Evolutionary conservation across 2,113 vertebrate genomes (phyloP), one percentile per base, ranked within the genome.

Genomic region (Boleophthalmus pectinirostris): DNA sequence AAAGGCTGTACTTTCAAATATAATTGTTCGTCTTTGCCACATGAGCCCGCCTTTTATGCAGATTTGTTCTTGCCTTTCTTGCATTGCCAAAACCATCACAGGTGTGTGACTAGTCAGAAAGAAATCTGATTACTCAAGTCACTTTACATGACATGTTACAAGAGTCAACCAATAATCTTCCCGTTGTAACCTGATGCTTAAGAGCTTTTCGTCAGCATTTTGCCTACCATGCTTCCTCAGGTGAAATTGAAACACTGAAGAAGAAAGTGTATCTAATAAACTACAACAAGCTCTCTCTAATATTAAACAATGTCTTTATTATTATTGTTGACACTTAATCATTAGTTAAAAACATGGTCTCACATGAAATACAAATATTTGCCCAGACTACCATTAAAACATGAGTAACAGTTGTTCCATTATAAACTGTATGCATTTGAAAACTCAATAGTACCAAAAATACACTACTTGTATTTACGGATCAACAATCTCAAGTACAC

Each of bases 271-370:
- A 3, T 24, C 11, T 15, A 24, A 58, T 25, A 25, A 58, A 58
- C 54, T 23, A 12, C 21, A 57, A 24, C 13, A 13, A 64, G 18
- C 11, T n/a, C 15, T 14, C 58, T 61, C 33, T 5, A 33, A 64
- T 38, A 64, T 35, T n/a, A 64, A 64, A 38, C 16, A 38, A 20
- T 29, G 14, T 20, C 1, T 1, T 38, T 64, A 20, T 11, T 64
- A 18, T 38, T 64, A 10, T 20, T 64, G 33, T 35, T 63, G 18
- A 35, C 25, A 20, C 7, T 33, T 64, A 3, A n/a, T 43, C 61
- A 88, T 3, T 54, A 66, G 16, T 69, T 72, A 79, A 88, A 74
- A 84, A 80, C 63, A 81, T 73, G 58, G 16, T 81, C 74, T 78
- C 29, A 75, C 72, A 24, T 46, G 25, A 73, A 46, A 57, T 69